Evolutionary conservation across 2,797 vertebrate genomes (phyloP).

Genomic region (Enteromius paludinosus): DNA sequence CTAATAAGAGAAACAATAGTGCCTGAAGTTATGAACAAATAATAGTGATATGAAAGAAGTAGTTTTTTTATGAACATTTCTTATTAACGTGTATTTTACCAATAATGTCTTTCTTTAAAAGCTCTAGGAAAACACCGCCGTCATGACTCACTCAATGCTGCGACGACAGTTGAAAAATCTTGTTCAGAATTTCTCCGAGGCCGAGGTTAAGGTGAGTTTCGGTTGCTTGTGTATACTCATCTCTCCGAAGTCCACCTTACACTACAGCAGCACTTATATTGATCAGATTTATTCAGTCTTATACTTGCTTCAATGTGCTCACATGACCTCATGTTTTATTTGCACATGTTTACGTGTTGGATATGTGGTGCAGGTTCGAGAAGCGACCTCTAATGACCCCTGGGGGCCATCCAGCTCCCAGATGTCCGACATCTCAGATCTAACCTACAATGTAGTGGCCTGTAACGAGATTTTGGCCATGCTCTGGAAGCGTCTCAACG

Average conservation of each 20-base stretch:
- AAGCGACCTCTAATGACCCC: constrained; percentile 97
- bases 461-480: constrained; percentile 99
- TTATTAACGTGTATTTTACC: too few relatives aligned
- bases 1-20: neutral
- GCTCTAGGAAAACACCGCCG: constrained; percentile 65
- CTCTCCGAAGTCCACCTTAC: too few relatives aligned
- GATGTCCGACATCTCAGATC: constrained; percentile 95
- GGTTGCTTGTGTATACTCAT: neutral
- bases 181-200: constrained; percentile 98
- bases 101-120: constrained; percentile 28
- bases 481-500: constrained; percentile 96
- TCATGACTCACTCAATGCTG: constrained; percentile 97
- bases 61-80: neutral
- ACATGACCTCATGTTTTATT: neutral
- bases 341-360: neutral
- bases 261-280: neutral
- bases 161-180: constrained; percentile 97
- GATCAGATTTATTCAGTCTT: neutral
- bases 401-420: constrained; percentile 97
- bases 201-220: constrained; percentile 91
- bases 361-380: constrained; percentile 78
- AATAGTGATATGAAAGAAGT: neutral
- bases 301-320: neutral
- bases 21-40: neutral
- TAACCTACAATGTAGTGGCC: constrained; percentile 97